Conservation (phyloP, 2,888 invertebrate species). For the Antheraea assamensis region DNA sequence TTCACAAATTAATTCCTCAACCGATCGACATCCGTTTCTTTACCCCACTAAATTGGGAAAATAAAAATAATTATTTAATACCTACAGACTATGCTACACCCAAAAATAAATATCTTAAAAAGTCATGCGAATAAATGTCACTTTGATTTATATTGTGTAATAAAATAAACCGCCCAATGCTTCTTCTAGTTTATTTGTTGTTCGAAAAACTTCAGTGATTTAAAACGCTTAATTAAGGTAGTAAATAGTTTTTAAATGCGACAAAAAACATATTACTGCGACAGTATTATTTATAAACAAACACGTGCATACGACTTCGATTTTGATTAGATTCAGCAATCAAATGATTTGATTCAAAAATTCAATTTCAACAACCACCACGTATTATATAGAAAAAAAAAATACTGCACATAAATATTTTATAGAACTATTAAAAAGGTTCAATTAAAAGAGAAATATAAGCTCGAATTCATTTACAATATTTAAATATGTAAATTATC, state of each 20-base stretch:
- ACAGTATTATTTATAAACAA: background rate
- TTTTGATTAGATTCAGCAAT: too few relatives aligned
- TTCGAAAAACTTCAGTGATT: background rate
- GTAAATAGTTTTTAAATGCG: background rate
- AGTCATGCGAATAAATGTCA: conserved; percentile 8
- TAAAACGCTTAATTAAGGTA: background rate
- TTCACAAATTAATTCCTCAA: background rate
- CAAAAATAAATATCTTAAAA: background rate
- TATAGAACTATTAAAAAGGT: too few relatives aligned
- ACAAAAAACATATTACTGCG: background rate
- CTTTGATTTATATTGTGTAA: background rate
- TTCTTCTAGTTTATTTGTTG: background rate
- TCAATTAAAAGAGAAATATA: too few relatives aligned
- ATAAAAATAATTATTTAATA: background rate
- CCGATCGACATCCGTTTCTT: background rate
- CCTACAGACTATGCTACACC: background rate
- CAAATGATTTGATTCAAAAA: too few relatives aligned
- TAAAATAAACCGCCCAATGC: background rate
- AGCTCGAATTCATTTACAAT: too few relatives aligned
- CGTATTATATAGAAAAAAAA: too few relatives aligned
- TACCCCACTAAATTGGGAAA: background rate
- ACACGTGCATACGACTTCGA: too few relatives aligned
- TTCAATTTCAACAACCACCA: too few relatives aligned
- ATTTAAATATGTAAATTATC: too few relatives aligned
- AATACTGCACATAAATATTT: too few relatives aligned